A percentile compares a stretch with the other conserved stretches of the same genome.
Conservation (phyloP, 1,140 invertebrate genomes). For the Ridgeia piscesae region DNA sequence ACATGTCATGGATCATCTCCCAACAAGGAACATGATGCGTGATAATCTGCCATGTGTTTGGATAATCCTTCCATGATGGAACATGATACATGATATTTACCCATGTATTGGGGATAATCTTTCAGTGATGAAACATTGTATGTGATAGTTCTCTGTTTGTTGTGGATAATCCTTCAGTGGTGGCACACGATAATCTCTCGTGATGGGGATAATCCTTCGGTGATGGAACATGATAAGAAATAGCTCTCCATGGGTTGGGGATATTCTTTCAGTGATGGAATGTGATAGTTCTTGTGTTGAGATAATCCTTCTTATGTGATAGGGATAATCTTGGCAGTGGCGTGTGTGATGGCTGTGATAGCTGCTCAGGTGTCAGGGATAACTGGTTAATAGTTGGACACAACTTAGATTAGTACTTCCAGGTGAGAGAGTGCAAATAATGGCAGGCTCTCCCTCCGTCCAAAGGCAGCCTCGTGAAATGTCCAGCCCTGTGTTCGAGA, state of each 20-base stretch:
- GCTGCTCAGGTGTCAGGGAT: not conserved
- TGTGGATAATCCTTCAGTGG: not conserved
- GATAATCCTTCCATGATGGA: not conserved
- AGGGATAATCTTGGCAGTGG: not conserved
- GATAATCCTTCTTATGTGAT: not conserved
- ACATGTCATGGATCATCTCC: not conserved
- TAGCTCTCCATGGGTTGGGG: not conserved
- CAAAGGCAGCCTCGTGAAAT: too few relatives aligned
- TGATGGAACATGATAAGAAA: not conserved
- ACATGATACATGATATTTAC: not conserved
- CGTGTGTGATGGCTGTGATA: not conserved
- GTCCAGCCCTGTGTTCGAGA: not conserved
- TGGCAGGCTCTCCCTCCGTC: too few relatives aligned
- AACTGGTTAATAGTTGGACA: not conserved
- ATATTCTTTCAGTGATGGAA: not conserved
- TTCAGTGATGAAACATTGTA: not conserved
- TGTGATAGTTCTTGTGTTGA: not conserved
- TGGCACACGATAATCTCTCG: not conserved
- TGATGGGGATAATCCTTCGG: not conserved
- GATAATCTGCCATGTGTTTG: not conserved
- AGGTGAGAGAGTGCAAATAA: not conserved
- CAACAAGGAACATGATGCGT: not conserved
- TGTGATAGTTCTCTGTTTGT: not conserved
- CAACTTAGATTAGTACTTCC: not conserved
- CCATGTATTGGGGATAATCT: too few relatives aligned